Evolutionary conservation across 2,888 invertebrate species (phyloP).

Genomic region (Heteromyza rotundicornis): DNA sequence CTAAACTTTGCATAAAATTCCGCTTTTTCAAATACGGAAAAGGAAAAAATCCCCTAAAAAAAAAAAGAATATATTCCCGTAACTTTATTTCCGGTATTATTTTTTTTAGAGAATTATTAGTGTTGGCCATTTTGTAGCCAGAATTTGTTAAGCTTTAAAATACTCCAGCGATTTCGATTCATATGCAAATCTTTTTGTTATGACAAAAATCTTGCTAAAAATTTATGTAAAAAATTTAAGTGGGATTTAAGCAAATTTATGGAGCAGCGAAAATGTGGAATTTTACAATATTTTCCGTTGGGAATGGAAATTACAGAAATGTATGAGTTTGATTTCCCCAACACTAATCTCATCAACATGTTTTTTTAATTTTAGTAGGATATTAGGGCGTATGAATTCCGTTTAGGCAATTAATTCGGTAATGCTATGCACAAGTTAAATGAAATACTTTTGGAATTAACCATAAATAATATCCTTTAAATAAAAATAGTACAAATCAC

Average conservation of each 20-base stretch:
- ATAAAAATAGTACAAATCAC: too few relatives aligned
- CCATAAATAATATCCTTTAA: too few relatives aligned
- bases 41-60: not conserved
- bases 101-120: constrained; percentile 16
- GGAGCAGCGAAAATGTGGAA: not conserved
- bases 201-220: constrained; percentile 15
- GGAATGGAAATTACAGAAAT: too few relatives aligned
- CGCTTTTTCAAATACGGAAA: constrained; percentile 15
- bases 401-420: too few relatives aligned
- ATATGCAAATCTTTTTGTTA: constrained; percentile 23
- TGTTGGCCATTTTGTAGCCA: constrained; percentile 8
- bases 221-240: not conserved
- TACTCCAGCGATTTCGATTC: constrained; percentile 12
- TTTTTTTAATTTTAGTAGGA: too few relatives aligned
- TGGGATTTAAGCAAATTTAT: not conserved
- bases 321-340: too few relatives aligned
- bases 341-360: too few relatives aligned
- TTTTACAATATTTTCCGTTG: too few relatives aligned
- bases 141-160: constrained; percentile 3
- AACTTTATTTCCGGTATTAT: constrained; percentile 23
- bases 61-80: not conserved
- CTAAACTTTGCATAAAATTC: constrained; percentile 23
- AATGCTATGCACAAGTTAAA: too few relatives aligned
- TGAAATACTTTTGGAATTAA: too few relatives aligned
- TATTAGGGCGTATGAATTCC: too few relatives aligned